These are phyloP conservation scores for Plebejus argus DNA, from an alignment of 2,888 invertebrate genomes.

Conservation along the genomic window DNA sequence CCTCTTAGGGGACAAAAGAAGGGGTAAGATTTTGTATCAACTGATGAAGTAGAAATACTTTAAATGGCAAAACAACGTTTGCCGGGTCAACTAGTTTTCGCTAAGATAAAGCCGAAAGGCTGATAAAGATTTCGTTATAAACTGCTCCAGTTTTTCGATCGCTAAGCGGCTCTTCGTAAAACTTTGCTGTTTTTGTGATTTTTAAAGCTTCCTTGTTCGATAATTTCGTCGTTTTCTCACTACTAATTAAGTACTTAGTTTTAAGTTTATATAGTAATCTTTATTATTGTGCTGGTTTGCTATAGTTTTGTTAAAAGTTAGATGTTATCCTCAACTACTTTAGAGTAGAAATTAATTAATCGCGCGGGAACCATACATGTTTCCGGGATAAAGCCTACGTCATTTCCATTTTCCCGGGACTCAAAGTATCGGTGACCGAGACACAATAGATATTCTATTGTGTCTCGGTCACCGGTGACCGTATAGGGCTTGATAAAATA, in stretches of 20 bases:
- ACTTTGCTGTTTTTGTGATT: conserved; percentile 22
- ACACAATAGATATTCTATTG: too few species aligned
- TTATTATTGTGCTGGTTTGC: neutral
- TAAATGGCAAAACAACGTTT: too few species aligned
- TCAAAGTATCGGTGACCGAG: too few species aligned
- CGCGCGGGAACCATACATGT: too few species aligned
- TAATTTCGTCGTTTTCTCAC: conserved; percentile 13
- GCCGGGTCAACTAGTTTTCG: conserved; percentile 67
- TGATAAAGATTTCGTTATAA: conserved; percentile 58
- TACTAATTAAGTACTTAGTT: neutral
- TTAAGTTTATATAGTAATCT: too few species aligned
- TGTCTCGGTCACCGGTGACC: too few species aligned
- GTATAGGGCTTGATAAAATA: too few species aligned
- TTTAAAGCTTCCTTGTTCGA: conserved; percentile 17
- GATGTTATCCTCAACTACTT: neutral
- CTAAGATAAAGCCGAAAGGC: conserved; percentile 66
- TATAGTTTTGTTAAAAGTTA: neutral
- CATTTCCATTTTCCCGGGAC: too few species aligned
- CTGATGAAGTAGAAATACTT: too few species aligned
- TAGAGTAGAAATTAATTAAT: neutral
- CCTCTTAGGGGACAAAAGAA: too few species aligned
- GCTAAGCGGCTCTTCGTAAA: conserved; percentile 1
- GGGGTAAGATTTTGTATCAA: too few species aligned
- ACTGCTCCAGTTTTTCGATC: neutral
- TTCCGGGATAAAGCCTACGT: too few species aligned